Evolutionary conservation across 2,888 invertebrate species (phyloP), one percentile per base, ranked within the genome.

Genomic region (Belgica antarctica): DNA sequence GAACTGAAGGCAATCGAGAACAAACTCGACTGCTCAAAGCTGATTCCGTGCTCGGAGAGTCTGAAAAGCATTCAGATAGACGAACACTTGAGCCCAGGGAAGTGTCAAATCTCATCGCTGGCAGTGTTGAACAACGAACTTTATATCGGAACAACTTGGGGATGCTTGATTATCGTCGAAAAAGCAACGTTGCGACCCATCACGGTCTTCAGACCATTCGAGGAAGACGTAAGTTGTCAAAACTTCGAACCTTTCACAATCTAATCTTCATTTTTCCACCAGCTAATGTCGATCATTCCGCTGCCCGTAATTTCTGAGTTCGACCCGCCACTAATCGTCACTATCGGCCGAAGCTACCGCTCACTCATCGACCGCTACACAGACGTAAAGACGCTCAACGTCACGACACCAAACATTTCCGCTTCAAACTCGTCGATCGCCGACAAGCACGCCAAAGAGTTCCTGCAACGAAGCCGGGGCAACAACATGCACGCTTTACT

Each of bases 61-160:
- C 82, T 95, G 68, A 92, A 93, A 79, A 93, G 94, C 31, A 93
- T 94, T 75, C 89, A 92, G 47, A 89, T 94, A 72, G 96, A 95
- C 77, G 94, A 94, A 75, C 89, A 89, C 76, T 82, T 93, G 1
- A 89, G 88, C 74, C 86, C 87, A 1, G 88, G 87, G 25, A 87
- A 90, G 73, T 89, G 90, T 75, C 89, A 90, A 79, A 80, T 80
- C 10, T 79, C 80, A 1, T 79, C 80, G 86, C 88, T 73, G 85
- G 89, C 74, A 62, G 83, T 86, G 31, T 80, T 88, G 69, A 84
- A 85, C 31, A 84, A 85, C 28, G 87, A 89, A 75, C 81, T 96
- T 46, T 94, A 93, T 78, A 89, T 94, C 72, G 97, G 97, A 59
- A 97, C 97, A 0, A 93, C 94, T 5, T 92, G 94, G 65, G 98